Conservation (phyloP, 2,113 vertebrate genomes). For the Pungitius pungitius region DNA sequence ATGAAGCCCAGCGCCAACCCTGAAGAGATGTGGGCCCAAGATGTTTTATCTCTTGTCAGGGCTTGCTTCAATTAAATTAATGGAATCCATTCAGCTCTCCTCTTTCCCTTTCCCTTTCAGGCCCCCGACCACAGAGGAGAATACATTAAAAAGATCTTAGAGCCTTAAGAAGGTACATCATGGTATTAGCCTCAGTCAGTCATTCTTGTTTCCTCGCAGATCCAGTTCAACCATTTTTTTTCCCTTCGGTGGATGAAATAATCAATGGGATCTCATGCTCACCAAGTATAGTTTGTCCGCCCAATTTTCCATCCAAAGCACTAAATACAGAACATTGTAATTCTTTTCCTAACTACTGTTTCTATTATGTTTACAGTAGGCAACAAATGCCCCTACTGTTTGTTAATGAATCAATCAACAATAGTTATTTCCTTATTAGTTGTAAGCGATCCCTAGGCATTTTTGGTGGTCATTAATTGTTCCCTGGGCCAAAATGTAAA, state of each 20-base stretch:
- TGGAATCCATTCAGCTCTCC: slow-evolving; percentile 96
- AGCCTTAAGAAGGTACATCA: slow-evolving; percentile 96
- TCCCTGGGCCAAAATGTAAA: too few relatives aligned
- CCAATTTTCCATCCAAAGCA: neutral
- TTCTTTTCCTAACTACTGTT: neutral
- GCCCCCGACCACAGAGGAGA: slow-evolving; percentile 84
- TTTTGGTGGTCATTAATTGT: neutral
- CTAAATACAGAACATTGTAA: neutral
- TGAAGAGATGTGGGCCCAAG: slow-evolving; percentile 91
- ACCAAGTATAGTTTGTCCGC: slow-evolving; percentile 79
- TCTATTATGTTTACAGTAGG: neutral
- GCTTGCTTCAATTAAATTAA: slow-evolving; percentile 99
- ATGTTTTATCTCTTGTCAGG: slow-evolving; percentile 99
- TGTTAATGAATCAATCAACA: neutral
- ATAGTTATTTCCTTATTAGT: neutral
- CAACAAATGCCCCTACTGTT: neutral
- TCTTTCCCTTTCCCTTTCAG: slow-evolving; percentile 89
- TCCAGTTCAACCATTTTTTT: slow-evolving; percentile 40
- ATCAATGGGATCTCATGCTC: slow-evolving; percentile 88
- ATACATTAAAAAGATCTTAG: slow-evolving; percentile 99
- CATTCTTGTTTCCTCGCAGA: slow-evolving; percentile 70
- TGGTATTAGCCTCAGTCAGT: slow-evolving; percentile 88
- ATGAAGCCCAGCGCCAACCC: slow-evolving; percentile 82
- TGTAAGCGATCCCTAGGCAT: neutral
- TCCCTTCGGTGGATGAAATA: slow-evolving; percentile 83